These are phyloP conservation scores for Spicauda simplicius DNA, from an alignment of 2,888 invertebrate genomes.

Conservation along the genomic window DNA sequence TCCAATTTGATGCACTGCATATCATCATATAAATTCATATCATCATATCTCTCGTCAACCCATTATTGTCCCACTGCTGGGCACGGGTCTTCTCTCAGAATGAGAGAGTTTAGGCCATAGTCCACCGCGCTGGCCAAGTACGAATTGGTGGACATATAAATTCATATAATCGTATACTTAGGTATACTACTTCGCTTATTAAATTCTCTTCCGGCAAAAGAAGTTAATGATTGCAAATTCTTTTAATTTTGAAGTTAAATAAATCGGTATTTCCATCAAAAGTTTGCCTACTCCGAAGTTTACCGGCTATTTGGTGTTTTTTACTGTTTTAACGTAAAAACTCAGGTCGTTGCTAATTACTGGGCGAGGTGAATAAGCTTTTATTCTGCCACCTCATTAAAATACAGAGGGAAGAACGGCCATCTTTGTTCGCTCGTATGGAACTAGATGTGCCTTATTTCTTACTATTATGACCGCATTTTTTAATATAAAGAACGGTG, in stretches of 20 bases:
- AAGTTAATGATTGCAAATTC: conserved; percentile 7
- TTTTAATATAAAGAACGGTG: not conserved
- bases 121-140: no score
- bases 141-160: no score
- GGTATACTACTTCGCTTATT: no score
- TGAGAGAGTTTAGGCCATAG: no score
- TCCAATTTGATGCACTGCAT: no score
- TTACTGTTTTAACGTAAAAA: conserved; percentile 31
- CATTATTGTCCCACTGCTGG: no score
- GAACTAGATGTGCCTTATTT: conserved; percentile 3
- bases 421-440: conserved; percentile 15
- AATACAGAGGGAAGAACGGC: conserved; percentile 18
- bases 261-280: conserved; percentile 24
- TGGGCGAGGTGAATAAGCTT: conserved; percentile 33
- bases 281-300: conserved; percentile 16
- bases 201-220: not conserved
- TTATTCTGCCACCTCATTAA: conserved; percentile 35
- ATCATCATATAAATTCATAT: no score
- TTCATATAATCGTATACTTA: no score
- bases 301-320: conserved; percentile 28
- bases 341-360: conserved; percentile 35
- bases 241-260: conserved; percentile 17
- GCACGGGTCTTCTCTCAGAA: no score
- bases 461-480: not conserved
- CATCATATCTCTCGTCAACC: no score